Evolutionary conservation across 2,113 vertebrate species (phyloP).

Genomic region (Zapus hudsonius): DNA sequence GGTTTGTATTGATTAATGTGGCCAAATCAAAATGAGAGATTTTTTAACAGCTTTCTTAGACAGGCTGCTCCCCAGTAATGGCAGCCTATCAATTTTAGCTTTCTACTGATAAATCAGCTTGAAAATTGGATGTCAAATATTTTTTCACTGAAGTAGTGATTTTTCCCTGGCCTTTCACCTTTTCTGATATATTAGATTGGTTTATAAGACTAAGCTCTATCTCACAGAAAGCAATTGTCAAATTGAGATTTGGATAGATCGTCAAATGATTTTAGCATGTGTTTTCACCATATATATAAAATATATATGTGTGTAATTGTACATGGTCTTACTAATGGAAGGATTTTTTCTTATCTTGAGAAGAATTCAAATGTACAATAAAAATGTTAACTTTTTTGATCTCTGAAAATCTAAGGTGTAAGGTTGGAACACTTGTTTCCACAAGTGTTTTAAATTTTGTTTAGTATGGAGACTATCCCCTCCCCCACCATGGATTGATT

Average conservation of each 20-base stretch:
- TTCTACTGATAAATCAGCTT: conserved; percentile 99
- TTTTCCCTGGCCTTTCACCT: conserved; percentile 91
- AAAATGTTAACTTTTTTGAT: conserved; percentile 29
- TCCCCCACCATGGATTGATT: conserved; percentile 34
- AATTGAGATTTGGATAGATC: conserved; percentile 85
- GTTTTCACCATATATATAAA: background rate
- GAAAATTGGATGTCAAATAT: conserved; percentile 99
- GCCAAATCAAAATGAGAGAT: conserved; percentile 96
- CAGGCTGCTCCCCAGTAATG: conserved; percentile 94
- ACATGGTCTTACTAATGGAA: background rate
- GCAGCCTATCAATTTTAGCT: conserved; percentile 99
- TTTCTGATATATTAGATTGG: conserved; percentile 92
- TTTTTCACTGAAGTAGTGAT: conserved; percentile 91
- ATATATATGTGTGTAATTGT: conserved; percentile 29
- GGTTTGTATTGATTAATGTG: conserved; percentile 96
- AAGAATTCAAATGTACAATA: conserved; percentile 54
- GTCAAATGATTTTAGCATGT: conserved; percentile 78
- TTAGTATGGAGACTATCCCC: conserved; percentile 42
- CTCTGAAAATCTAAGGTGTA: conserved; percentile 25
- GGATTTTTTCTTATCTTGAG: background rate
- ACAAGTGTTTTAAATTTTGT: conserved; percentile 68
- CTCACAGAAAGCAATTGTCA: conserved; percentile 91
- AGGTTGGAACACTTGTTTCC: conserved; percentile 56
- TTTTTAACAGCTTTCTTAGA: conserved; percentile 96
- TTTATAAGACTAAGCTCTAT: conserved; percentile 95